Conservation (phyloP, 2,113 vertebrate genomes). For the Archocentrus centrarchus region DNA sequence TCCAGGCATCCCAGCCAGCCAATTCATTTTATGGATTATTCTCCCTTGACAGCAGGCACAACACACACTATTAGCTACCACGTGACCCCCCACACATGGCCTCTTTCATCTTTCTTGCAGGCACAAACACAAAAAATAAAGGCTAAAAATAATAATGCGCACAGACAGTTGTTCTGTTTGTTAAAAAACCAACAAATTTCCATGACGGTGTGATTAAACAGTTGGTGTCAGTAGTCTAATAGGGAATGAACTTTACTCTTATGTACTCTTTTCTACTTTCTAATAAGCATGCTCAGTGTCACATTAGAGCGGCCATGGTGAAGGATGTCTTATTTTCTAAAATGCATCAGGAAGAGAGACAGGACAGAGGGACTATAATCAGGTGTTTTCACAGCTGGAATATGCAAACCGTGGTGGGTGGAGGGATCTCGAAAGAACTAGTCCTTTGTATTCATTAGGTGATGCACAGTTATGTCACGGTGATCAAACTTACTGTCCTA, state of each 20-base stretch:
- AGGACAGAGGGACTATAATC: neutral
- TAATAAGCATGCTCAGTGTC: neutral
- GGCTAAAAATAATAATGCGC: neutral
- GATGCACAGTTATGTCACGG: neutral
- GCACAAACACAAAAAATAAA: neutral
- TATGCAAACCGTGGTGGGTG: neutral
- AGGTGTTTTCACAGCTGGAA: slow-evolving; percentile 9
- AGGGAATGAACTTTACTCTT: neutral
- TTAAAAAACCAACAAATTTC: neutral
- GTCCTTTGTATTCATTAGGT: neutral
- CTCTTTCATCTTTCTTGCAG: neutral
- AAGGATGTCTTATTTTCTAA: neutral
- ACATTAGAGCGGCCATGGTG: neutral
- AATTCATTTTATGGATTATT: slow-evolving; percentile 45
- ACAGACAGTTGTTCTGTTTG: neutral
- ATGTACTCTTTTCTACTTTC: neutral
- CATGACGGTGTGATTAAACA: neutral
- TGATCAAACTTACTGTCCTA: neutral
- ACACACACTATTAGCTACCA: neutral
- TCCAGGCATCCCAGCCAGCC: neutral
- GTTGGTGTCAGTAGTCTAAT: neutral
- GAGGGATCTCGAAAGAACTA: neutral
- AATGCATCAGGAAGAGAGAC: neutral
- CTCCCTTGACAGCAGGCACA: slow-evolving; percentile 12
- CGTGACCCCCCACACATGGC: neutral